A percentile compares a stretch with the other conserved stretches of the same genome.
Evolutionary conservation across 2,888 invertebrate species (phyloP).

Genomic region (Polydrusus tereticollis): DNA sequence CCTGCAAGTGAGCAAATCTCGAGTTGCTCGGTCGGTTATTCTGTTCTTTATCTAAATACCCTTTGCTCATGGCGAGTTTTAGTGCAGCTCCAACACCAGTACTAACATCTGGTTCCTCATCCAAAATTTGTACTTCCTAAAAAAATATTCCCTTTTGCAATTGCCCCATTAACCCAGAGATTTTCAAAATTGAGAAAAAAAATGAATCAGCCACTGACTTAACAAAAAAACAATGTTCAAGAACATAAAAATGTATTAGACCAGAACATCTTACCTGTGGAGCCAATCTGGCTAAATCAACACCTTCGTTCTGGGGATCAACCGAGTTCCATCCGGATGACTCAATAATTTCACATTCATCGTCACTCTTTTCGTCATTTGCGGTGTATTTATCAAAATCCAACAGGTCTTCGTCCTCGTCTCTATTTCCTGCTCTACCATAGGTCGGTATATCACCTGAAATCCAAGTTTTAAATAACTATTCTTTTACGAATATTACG

Average conservation of each 20-base stretch:
- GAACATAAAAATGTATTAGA: too few relatives aligned
- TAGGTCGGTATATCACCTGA: slow-evolving; percentile 92
- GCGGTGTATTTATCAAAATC: slow-evolving; percentile 58
- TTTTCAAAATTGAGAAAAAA: too few relatives aligned
- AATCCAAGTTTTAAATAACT: slow-evolving; percentile 60
- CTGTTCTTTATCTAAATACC: slow-evolving; percentile 86
- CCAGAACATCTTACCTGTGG: slow-evolving; percentile 54
- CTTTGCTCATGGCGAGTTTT: slow-evolving; percentile 92
- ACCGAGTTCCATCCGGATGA: slow-evolving; percentile 71
- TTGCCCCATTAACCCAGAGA: too few relatives aligned
- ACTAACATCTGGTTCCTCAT: slow-evolving; percentile 93
- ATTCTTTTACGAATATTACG: background rate
- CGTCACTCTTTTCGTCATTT: slow-evolving; percentile 56
- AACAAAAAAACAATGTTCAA: too few relatives aligned
- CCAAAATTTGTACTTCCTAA: slow-evolving; percentile 79
- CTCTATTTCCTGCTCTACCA: slow-evolving; percentile 90
- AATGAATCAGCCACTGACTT: too few relatives aligned
- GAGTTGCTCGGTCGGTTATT: slow-evolving; percentile 80
- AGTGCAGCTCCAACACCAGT: slow-evolving; percentile 93
- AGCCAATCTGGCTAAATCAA: slow-evolving; percentile 65
- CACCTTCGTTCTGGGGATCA: slow-evolving; percentile 65
- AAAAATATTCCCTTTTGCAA: background rate
- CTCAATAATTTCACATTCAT: slow-evolving; percentile 62
- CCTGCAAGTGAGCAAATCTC: slow-evolving; percentile 81
- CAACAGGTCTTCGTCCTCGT: slow-evolving; percentile 75